Evolutionary conservation across 2,113 vertebrate genomes (phyloP).

Genomic region (Enhydra lutris): DNA sequence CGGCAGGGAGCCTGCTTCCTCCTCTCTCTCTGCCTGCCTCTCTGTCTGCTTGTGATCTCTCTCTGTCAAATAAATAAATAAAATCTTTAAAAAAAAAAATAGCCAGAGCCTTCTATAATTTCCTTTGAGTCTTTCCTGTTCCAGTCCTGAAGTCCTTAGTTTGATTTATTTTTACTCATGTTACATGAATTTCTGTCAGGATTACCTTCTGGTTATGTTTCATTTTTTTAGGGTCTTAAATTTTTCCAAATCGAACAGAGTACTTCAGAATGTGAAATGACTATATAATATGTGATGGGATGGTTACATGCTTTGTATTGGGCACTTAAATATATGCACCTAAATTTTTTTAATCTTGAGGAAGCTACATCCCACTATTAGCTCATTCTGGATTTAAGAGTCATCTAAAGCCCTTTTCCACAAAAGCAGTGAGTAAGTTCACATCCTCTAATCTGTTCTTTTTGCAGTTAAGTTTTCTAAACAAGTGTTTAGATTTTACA

Average conservation of each 20-base stretch:
- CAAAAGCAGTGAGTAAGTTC: not conserved
- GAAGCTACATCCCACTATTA: not conserved
- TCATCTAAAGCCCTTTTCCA: not conserved
- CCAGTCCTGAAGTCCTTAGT: not conserved
- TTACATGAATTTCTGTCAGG: not conserved
- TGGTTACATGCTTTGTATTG: not conserved
- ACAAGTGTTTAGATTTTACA: not conserved
- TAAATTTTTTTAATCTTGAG: constrained; percentile 8
- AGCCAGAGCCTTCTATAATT: not conserved
- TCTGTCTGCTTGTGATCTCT: too few relatives aligned
- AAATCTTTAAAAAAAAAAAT: too few relatives aligned
- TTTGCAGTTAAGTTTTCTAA: not conserved
- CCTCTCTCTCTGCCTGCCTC: too few relatives aligned
- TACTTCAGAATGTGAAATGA: constrained; percentile 8
- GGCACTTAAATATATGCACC: not conserved
- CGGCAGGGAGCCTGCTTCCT: too few relatives aligned
- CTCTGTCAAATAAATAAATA: too few relatives aligned
- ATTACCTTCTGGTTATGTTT: not conserved
- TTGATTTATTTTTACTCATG: constrained; percentile 36
- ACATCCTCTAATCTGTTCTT: not conserved
- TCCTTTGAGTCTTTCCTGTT: constrained; percentile 24
- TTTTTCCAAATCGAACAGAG: constrained; percentile 14
- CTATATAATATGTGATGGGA: not conserved
- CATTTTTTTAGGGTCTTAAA: not conserved
- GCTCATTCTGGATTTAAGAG: not conserved